Percentiles rank a stretch among this genome's conserved stretches.
Evolutionary conservation across 1,140 invertebrate species (phyloP).

Genomic region (Ctenoplectra terminalis): DNA sequence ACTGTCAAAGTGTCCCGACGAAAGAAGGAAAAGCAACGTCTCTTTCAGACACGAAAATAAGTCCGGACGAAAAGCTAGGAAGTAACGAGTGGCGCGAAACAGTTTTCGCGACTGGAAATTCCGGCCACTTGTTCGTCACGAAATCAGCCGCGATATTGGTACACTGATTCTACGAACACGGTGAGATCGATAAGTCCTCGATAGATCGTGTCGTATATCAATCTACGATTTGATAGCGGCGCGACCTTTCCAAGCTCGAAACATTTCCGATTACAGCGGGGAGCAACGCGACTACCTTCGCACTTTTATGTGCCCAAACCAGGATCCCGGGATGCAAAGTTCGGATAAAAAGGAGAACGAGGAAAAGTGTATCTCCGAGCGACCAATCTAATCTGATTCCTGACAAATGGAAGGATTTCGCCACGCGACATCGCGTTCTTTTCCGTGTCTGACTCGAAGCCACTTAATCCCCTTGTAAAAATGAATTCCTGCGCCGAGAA

Average conservation of each 20-base stretch:
- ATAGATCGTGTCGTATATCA: neutral
- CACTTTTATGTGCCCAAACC: neutral
- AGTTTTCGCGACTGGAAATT: slow-evolving; percentile 21
- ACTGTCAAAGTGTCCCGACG: neutral
- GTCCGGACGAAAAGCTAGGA: neutral
- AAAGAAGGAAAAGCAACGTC: neutral
- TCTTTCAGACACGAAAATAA: neutral
- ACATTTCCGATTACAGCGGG: neutral
- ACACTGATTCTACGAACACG: slow-evolving; percentile 1
- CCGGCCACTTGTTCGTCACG: too few species aligned
- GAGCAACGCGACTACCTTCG: neutral
- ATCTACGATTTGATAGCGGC: neutral
- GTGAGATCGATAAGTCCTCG: neutral
- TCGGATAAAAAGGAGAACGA: too few species aligned
- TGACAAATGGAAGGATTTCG: too few species aligned
- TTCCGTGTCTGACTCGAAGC: too few species aligned
- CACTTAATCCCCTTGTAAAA: too few species aligned
- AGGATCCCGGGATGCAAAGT: too few species aligned
- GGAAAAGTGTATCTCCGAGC: too few species aligned
- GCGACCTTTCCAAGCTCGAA: too few species aligned
- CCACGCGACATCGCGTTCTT: too few species aligned
- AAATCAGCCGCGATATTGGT: too few species aligned
- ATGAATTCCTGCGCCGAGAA: neutral
- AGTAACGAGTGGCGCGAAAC: neutral
- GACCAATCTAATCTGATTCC: too few species aligned